Percentiles rank a stretch among this genome's conserved stretches.
Evolutionary conservation across 1,140 invertebrate species (phyloP).

Genomic region (Pogonomyrmex barbatus): DNA sequence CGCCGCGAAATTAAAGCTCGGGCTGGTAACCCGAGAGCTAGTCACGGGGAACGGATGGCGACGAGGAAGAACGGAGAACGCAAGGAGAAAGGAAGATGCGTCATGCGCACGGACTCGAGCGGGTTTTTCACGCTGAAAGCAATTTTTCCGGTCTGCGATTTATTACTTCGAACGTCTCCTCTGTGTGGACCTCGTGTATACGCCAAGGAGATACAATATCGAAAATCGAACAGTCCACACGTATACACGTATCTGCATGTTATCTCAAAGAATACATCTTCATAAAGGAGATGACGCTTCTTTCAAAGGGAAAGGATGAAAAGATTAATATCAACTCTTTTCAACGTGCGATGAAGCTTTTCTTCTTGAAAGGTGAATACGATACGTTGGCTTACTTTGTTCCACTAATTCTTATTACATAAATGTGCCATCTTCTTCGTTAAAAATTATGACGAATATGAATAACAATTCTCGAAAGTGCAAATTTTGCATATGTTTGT

Average conservation of each 20-base stretch:
- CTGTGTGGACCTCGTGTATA: not conserved
- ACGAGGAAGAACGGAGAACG: not conserved
- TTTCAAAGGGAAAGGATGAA: constrained; percentile 13
- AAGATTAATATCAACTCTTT: constrained; percentile 13
- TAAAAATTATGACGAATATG: not conserved
- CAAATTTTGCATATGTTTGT: not conserved
- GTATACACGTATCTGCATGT: constrained; percentile 13
- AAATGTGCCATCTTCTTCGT: not conserved
- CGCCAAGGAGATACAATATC: constrained; percentile 19
- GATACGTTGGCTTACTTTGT: not conserved
- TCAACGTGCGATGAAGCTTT: not conserved
- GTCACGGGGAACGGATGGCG: constrained; percentile 43
- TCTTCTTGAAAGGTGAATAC: not conserved
- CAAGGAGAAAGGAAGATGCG: constrained; percentile 6
- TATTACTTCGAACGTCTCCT: constrained; percentile 22
- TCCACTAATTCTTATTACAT: not conserved
- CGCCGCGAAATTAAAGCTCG: constrained; percentile 76
- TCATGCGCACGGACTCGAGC: not conserved
- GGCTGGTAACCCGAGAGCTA: constrained; percentile 35
- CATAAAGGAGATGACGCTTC: not conserved
- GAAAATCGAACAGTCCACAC: constrained; percentile 34
- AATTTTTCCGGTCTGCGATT: constrained; percentile 24
- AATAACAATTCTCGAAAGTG: not conserved
- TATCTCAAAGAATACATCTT: not conserved
- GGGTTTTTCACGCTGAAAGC: constrained; percentile 34